Conservation (phyloP, 1,140 invertebrate genomes). For the Agraylea sexmaculata region DNA sequence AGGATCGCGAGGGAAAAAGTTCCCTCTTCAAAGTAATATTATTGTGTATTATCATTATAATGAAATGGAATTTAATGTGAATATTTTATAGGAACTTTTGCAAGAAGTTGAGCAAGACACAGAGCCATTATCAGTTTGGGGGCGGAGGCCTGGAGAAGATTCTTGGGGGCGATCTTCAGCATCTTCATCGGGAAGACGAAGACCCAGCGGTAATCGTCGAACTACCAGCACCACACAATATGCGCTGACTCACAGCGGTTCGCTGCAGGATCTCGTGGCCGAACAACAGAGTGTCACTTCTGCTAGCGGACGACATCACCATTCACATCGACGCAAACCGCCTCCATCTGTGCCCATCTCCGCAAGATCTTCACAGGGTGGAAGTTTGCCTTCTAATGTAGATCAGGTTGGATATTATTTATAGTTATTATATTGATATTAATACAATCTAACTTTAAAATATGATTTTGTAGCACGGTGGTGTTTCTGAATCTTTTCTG, state of each 20-base stretch:
- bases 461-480: background rate
- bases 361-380: conserved; percentile 32
- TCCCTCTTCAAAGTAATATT: conserved; percentile 55
- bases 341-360: conserved; percentile 26
- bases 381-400: conserved; percentile 37
- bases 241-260: conserved; percentile 17
- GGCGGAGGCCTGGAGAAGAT: conserved; percentile 18
- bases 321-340: conserved; percentile 24
- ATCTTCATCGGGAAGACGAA: conserved; percentile 12
- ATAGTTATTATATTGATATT: background rate
- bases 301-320: conserved; percentile 25
- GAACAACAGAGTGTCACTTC: conserved; percentile 28
- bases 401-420: conserved; percentile 31
- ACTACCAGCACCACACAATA: conserved; percentile 28
- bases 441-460: background rate
- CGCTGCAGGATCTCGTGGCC: conserved; percentile 33
- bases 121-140: conserved; percentile 30
- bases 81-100: conserved; percentile 28
- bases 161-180: conserved; percentile 5
- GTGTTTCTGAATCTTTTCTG: conserved; percentile 9
- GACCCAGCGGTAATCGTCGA: conserved; percentile 17
- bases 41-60: no score
- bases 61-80: conserved; percentile 3
- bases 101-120: conserved; percentile 29
- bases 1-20: conserved; percentile 64